Evolutionary conservation across 2,113 vertebrate species (phyloP).

Genomic region (Charadrius vociferus): DNA sequence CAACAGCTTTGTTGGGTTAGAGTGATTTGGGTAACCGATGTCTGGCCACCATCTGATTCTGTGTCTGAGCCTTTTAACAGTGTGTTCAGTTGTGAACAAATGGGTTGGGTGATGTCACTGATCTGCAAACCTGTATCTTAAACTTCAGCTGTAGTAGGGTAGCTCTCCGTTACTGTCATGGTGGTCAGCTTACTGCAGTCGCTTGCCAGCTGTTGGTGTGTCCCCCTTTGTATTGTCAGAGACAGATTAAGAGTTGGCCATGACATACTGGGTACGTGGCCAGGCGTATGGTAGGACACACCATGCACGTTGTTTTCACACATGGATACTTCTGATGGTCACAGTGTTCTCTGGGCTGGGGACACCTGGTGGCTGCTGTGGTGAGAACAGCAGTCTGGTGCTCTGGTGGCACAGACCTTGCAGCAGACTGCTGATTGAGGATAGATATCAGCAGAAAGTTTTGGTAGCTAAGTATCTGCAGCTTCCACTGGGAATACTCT

Average conservation of each 20-base stretch:
- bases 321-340: accelerated
- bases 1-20: background rate
- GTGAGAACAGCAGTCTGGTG: background rate
- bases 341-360: background rate
- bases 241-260: background rate
- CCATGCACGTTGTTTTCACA: background rate
- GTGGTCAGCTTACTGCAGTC: background rate
- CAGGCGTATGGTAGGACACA: background rate
- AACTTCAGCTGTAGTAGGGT: accelerated
- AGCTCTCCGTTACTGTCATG: background rate
- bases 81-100: background rate
- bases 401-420: background rate
- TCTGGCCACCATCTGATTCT: background rate
- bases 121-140: background rate
- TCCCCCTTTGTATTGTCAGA: background rate
- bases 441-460: background rate
- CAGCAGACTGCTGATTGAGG: background rate
- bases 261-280: accelerated
- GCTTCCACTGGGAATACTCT: background rate
- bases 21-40: background rate
- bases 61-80: background rate
- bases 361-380: background rate
- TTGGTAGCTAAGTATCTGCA: background rate
- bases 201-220: background rate
- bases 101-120: background rate